Percentiles rank a stretch among this genome's conserved stretches.
Evolutionary conservation across 1,140 invertebrate genomes (phyloP).

Genomic region (Pseudachorutes palmiensis): DNA sequence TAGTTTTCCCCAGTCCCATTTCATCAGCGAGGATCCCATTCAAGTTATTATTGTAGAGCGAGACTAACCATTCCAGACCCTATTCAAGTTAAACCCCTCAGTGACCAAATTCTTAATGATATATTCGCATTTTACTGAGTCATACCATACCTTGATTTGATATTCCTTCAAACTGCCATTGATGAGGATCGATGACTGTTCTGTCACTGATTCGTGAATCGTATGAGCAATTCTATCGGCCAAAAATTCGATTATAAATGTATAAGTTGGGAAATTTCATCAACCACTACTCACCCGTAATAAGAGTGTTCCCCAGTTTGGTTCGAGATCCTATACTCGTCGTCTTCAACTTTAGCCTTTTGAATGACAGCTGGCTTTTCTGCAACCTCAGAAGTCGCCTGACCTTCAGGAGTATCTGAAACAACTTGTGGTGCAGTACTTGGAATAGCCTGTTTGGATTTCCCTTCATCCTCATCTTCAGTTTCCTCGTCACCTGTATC

Average conservation of each 20-base stretch:
- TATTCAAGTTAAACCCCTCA: neutral
- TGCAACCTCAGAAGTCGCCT: neutral
- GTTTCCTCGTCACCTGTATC: slow-evolving; percentile 25
- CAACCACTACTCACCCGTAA: slow-evolving; percentile 41
- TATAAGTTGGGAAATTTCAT: neutral
- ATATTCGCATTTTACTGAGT: neutral
- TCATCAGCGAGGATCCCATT: slow-evolving; percentile 44
- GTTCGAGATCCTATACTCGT: slow-evolving; percentile 48
- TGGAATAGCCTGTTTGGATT: too few relatives aligned
- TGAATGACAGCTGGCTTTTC: slow-evolving; percentile 40
- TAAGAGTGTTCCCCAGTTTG: slow-evolving; percentile 44
- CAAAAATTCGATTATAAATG: slow-evolving; percentile 6
- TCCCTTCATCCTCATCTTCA: slow-evolving; percentile 36
- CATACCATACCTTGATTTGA: slow-evolving; percentile 51
- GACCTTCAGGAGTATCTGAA: too few relatives aligned
- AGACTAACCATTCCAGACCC: slow-evolving; percentile 64
- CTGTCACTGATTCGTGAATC: slow-evolving; percentile 49
- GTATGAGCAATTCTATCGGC: slow-evolving; percentile 51
- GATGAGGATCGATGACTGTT: slow-evolving; percentile 52
- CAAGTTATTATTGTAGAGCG: slow-evolving; percentile 62
- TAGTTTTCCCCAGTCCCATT: slow-evolving; percentile 55
- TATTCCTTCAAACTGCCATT: slow-evolving; percentile 56
- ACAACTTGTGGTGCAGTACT: too few relatives aligned
- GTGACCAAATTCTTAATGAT: neutral
- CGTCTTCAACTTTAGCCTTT: slow-evolving; percentile 48